Base-by-base conservation (phyloP, 30 jellyfish, hydroid and myxozoan species). In the Calvadosia cruxmelitensis region DNA sequence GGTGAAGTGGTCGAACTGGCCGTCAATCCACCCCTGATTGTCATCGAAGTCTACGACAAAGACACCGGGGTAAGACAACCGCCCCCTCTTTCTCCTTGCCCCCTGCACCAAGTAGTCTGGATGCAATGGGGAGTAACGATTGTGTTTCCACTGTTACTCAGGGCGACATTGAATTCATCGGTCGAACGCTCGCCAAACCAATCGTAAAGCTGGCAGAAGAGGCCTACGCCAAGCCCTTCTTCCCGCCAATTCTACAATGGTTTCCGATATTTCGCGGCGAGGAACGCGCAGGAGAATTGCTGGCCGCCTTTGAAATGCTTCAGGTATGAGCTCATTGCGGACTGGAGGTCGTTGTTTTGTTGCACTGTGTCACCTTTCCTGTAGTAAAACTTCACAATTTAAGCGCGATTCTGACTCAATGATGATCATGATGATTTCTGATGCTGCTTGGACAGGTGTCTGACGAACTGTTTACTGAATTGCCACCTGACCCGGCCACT, bases 181-280 rank as follows among this genome's bases (percentile, higher is more conserved):
- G 99, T 3, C 50, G 95, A 62, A 74, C 93, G 1, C 50, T 91
- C 49, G 99, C 96, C 5, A 84, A 67, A 81, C 99, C 99, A 15
- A 92, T 79, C 24, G 96, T 91, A 0, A 83, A 91, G 69, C 66
- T 78, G 36, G 80, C 92, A 3, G 86, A 53, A 67, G 97, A 91
- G 65, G 70, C 79, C 2, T 91, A 91, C 76, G 81, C 25, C 25
- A 70, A 78, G 33, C 98, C 98, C 3, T 77, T 82, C 67, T 90
- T 90, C 53, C 99, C 99, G 29, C 99, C 99, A 3, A 71, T 72
- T 0, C 50, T 91, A 48, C 94, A 91, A 70, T 91, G 99, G 99
- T 91, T 83, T 36, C 92, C 95, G 16, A 68, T 91, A 32, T 63
- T 49, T 35, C 95, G 95, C 0, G 98, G 95, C 25, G 95, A 88